A percentile compares a stretch with the other conserved stretches of the same genome.
Evolutionary conservation across 2,113 vertebrate genomes (phyloP).

Genomic region (Cyprinodon variegatus): DNA sequence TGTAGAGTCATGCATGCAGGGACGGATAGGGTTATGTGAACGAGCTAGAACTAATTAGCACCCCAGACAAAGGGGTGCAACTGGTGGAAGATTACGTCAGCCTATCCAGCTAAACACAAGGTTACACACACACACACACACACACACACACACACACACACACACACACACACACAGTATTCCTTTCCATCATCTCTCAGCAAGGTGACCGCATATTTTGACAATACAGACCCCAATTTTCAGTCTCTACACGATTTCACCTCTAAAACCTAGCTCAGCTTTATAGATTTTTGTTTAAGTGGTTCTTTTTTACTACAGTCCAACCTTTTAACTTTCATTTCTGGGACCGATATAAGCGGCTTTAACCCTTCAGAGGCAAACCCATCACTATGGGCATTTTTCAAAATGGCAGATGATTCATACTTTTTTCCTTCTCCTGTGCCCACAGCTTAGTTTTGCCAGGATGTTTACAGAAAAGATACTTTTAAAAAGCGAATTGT

Average conservation of each 20-base stretch:
- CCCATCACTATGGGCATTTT: neutral
- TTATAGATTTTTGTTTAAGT: conserved; percentile 20
- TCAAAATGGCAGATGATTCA: neutral
- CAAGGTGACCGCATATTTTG: neutral
- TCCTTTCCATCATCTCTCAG: neutral
- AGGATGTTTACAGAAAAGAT: neutral
- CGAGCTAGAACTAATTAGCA: conserved; percentile 33
- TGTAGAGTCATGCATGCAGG: conserved; percentile 23
- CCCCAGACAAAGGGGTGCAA: conserved; percentile 37
- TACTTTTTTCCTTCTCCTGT: neutral
- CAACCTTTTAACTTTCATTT: neutral
- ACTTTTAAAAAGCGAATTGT: neutral
- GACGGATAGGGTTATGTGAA: conserved; percentile 38
- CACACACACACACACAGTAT: neutral
- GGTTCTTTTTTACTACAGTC: conserved; percentile 3
- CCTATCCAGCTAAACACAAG: too few species aligned
- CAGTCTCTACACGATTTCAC: neutral
- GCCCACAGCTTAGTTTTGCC: neutral
- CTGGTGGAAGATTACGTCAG: conserved; percentile 17
- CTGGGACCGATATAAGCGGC: neutral
- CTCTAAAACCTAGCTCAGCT: neutral
- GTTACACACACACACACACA: too few species aligned
- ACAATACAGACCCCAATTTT: neutral
- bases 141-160: too few species aligned
- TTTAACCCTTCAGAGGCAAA: neutral